phyloP scores from a whole-genome alignment of 2,113 vertebrate species.

The Potamarius usumacintae region DNA sequence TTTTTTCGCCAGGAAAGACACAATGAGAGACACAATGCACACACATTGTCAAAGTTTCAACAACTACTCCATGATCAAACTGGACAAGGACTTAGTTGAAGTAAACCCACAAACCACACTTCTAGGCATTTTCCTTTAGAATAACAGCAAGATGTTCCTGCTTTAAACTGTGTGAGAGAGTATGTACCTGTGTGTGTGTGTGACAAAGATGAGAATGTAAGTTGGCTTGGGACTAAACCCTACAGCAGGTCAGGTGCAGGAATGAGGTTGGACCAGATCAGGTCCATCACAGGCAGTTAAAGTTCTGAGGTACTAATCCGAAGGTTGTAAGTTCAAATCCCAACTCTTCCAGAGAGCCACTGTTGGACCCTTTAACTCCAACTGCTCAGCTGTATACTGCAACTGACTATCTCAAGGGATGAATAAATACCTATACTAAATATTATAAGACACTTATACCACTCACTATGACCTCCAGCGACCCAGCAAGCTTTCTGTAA shows the following conservation, averaged over 20 bases:
- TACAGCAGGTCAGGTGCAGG: background rate
- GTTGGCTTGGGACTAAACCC: background rate
- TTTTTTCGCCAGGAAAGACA: background rate
- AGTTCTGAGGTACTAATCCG: background rate
- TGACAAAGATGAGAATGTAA: background rate
- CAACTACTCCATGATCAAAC: constrained; percentile 12
- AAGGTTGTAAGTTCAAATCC: background rate
- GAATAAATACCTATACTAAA: background rate
- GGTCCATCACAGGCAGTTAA: background rate
- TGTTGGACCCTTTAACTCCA: background rate
- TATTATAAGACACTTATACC: background rate
- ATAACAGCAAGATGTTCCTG: constrained; percentile 32
- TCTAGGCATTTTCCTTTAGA: constrained; percentile 56
- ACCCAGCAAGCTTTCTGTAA: background rate
- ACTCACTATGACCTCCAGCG: background rate
- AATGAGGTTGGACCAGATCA: background rate
- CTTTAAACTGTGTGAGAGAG: background rate
- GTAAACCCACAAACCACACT: constrained; percentile 65
- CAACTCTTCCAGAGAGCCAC: background rate
- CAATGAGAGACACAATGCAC: background rate
- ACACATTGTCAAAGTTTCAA: constrained; percentile 40
- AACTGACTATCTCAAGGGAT: background rate
- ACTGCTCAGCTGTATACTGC: background rate
- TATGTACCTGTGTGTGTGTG: background rate
- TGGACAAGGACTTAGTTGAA: constrained; percentile 63